Base-by-base conservation (phyloP, 2,797 vertebrate genomes). In the Artibeus jamaicensis region DNA sequence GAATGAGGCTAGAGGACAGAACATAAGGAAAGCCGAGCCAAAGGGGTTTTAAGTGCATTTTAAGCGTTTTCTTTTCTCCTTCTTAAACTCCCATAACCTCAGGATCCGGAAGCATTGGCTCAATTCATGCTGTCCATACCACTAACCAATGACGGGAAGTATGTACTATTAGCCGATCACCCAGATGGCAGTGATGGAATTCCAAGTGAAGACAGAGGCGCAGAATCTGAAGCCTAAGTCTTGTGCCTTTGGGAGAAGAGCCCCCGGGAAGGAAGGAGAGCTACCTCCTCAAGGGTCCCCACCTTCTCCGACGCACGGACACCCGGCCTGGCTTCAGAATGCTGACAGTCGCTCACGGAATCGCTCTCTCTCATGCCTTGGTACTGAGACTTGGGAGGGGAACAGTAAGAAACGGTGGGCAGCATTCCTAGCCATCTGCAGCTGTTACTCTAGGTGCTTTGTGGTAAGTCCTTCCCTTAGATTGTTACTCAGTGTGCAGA, bases 101-200 rank as follows among this genome's bases (percentile, higher is more conserved):
- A 99, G 99, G 99, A 99, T 95, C 99, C 99, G 11, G 99, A 99
- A 97, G 99, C 99, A 9, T 95, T 99, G 97, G 99, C 99, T 44
- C 98, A 99, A 95, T 98, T 99, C 48, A 99, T 99, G 99, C 99
- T 99, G 98, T 99, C 99, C 89, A 98, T 99, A 98, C 99, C 99
- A 2, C 98, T 99, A 74, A 99, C 99, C 85, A 99, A 98, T 0
- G 99, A 99, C 0, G 99, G 99, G 1, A 99, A 99, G 97, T 99
- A 99, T 98, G 97, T 99, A 97, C 98, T 99, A 77, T 97, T 99
- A 98, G 98, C 96, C 0, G 98, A 98, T 3, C 93, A 97, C 21
- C 59, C 97, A 12, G 99, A 99, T 88, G 98, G 96, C 1, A 99
- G 98, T 97, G 98, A 98, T 0, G 99, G 98, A 39, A 96, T 98